A percentile compares a stretch with the other conserved stretches of the same genome.
phyloP scores from a whole-genome alignment of 2,797 vertebrate genomes.

The Pipistrellus pipistrellus region DNA sequence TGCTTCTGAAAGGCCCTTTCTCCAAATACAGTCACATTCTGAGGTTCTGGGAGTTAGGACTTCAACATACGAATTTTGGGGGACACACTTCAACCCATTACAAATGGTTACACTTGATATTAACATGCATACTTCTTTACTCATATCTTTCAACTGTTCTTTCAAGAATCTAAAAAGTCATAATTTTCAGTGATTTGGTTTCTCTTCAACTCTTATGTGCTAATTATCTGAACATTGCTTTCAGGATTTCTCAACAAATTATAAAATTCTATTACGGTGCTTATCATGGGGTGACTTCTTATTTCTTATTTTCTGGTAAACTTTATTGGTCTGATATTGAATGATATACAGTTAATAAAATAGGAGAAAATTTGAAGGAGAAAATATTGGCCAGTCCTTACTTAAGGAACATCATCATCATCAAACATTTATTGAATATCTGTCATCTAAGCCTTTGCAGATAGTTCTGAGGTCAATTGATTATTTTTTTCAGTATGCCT shows the following conservation, averaged over 20 bases:
- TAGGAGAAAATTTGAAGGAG: neutral
- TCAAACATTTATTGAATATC: neutral
- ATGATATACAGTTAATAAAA: neutral
- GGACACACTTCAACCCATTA: neutral
- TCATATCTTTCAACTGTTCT: neutral
- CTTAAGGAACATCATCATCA: neutral
- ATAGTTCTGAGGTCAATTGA: neutral
- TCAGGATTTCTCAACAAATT: neutral
- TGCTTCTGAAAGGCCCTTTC: neutral
- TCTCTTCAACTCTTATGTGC: neutral
- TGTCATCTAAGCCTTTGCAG: neutral
- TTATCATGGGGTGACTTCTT: neutral
- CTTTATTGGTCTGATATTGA: neutral
- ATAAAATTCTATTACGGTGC: neutral
- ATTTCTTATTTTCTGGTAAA: conserved; percentile 1
- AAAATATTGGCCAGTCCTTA: neutral
- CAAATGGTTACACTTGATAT: neutral
- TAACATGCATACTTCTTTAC: neutral
- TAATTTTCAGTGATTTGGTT: neutral
- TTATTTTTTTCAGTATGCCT: neutral
- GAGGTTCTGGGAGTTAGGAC: neutral
- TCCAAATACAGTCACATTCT: neutral
- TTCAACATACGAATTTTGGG: neutral
- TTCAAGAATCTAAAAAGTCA: neutral
- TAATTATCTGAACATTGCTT: conserved; percentile 29